Base-by-base conservation (phyloP, 2,113 vertebrate genomes). In the Isichthys henryi region DNA sequence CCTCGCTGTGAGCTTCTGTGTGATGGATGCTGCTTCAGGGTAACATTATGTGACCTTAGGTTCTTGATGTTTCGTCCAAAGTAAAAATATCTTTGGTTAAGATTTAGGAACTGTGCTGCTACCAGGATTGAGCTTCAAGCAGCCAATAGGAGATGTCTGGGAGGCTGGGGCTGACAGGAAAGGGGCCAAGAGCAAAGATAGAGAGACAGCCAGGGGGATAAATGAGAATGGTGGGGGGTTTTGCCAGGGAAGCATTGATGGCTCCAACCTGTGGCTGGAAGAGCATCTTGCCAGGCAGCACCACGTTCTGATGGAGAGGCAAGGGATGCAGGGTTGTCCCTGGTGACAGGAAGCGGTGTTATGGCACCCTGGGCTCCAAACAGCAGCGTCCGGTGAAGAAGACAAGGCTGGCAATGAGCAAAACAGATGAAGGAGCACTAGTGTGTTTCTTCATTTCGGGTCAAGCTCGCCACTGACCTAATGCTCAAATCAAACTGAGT, bases 401-500 rank as follows among this genome's bases (percentile, higher is more conserved):
- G 66, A 2, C 5, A 46, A 39, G 27, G n/a, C n/a, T 23, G 84
- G 27, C 9, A 15, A 23, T 5, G 0, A 31, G 45, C 13, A 50
- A 86, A 31, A 8, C 19, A 86, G 23, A 45, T 13, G 1, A 15
- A 15, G 2, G 80, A 83, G 19, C 39, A 3, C 23, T 6, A 27
- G 85, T 31, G n/a, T n/a, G 48, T 21, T 23, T 85, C 39, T 83
- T 39, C 39, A 9, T 62, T 46, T 45, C 19, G 4, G 13, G 27
- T 43, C 10, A 39, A 15, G 70, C 56, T 89, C 90, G 66, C 87
- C 86, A 90, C 90, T 91, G 91, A 91, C 89, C 89, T 92, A 86
- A 84, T 58, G 35, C 45, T 83, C 86, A 52, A 62, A 91, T 80
- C 89, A 77, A 92, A 80, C 83, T 52, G 88, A 89, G 50, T 66